Percentiles rank a stretch among this genome's conserved stretches.
Evolutionary conservation across 1,140 invertebrate genomes (phyloP).

Genomic region (Temnothorax curvispinosus): DNA sequence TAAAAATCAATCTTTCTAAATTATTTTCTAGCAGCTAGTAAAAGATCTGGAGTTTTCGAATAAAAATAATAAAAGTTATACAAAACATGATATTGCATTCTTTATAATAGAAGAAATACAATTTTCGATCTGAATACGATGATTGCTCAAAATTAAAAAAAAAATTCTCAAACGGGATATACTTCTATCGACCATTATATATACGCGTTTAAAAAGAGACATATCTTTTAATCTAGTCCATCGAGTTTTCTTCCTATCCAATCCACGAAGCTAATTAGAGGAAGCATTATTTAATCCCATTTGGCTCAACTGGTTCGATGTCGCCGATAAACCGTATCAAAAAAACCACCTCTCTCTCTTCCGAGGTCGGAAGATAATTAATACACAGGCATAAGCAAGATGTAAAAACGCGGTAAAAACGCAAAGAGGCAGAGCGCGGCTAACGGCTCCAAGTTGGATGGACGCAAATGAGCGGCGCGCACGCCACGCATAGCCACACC

Average conservation of each 20-base stretch:
- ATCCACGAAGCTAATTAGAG: slow-evolving; percentile 19
- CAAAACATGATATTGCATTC: not conserved
- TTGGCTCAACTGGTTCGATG: slow-evolving; percentile 42
- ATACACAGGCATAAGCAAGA: slow-evolving; percentile 47
- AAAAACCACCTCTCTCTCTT: slow-evolving; percentile 24
- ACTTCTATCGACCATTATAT: not conserved
- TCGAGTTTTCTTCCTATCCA: not conserved
- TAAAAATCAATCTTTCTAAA: not conserved
- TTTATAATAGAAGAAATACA: not conserved
- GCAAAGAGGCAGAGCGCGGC: slow-evolving; percentile 37
- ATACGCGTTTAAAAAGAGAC: not conserved
- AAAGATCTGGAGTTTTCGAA: not conserved
- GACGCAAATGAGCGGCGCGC: slow-evolving; percentile 67
- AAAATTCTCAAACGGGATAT: not conserved
- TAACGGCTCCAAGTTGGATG: slow-evolving; percentile 53
- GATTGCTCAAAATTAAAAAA: not conserved
- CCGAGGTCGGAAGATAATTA: slow-evolving; percentile 42
- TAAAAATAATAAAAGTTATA: not conserved
- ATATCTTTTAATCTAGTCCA: slow-evolving; percentile 4
- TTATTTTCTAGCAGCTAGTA: not conserved
- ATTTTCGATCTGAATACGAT: not conserved
- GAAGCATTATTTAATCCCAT: slow-evolving; percentile 44
- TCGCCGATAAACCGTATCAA: slow-evolving; percentile 45
- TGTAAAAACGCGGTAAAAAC: slow-evolving; percentile 43
- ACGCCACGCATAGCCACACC: slow-evolving; percentile 63